Evolutionary conservation across 2,113 vertebrate genomes (phyloP), one percentile per base, ranked within the genome.

Genomic region (Phalacrocorax pelagicus): DNA sequence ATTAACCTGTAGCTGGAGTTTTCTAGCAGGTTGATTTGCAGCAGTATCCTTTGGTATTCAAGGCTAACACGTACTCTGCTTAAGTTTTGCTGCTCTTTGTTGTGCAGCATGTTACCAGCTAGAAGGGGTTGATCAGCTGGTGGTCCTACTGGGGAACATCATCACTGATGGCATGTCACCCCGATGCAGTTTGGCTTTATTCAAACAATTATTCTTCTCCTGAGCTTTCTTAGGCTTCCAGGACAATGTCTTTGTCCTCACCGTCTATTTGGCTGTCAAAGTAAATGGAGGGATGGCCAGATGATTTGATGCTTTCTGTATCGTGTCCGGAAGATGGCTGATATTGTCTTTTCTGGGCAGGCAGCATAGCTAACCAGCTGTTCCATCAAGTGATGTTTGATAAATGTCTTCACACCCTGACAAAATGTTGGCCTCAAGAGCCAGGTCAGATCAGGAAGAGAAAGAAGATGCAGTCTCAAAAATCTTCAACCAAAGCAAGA

Each of bases 361-460:
- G 99, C 40, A 99, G 99, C 87, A 87, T 99, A 20, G 98, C 96
- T 86, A 99, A 98, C 97, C 98, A 98, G 90, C 92, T 99, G 58
- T 99, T 99, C 93, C 99, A 99, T 72, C 98, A 99, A 23, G 98
- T 99, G 90, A 97, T 99, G 91, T 98, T 99, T 97, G 99, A 99
- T 80, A 98, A 98, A 9, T 99, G 99, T 49, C 90, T 98, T 94
- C 97, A 98, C 79, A 89, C 98, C 57, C 92, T 98, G n/a, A 98
- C 96, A 71, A 99, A 99, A 82, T 98, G 98, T 95, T 99, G 99
- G 99, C 99, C 99, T 72, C 98, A 97, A 36, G 95, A 97, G 9
- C 87, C 49, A 27, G 98, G 97, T 12, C 81, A 92, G 34, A 98
- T 92, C 63, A 98, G 97, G 91, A 99, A 99, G 86, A 99, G 99